Evolutionary conservation across 2,113 vertebrate species (phyloP), one percentile per base, ranked within the genome.

Genomic region (Vimba vimba): DNA sequence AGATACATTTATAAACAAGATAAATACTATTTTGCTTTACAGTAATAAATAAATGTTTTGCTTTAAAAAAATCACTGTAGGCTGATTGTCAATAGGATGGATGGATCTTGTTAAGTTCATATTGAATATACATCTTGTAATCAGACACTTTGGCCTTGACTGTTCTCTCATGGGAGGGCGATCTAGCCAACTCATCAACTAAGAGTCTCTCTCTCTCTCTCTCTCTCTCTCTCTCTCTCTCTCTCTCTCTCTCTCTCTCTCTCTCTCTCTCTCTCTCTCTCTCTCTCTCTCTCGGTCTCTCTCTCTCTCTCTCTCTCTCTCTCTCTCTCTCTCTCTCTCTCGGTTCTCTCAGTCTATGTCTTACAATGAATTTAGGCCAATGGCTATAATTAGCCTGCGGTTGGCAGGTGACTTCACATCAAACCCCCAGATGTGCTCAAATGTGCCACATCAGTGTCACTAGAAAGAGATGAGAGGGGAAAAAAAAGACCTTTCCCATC

Each of bases 331-430:
- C 36, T 71, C 19, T 43, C 30, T 21, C 19, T 6, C 19, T 17
- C 89, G 84, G 82, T 66, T 84, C 27, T 64, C 77, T 91, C 88
- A 76, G 30, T 79, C 87, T 89, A 55, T 19, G 55, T 36, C 69
- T 89, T 78, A 88, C 85, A 60, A 79, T 27, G 87, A 69, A 82
- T 87, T 75, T 83, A 75, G 66, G 88, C 87, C 85, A 57, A 55
- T n/a, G 62, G 73, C 69, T 83, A 75, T 83, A 86, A 75, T 59
- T 84, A 83, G 74, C 1, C 62, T 75, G 36, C 71, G 79, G 74
- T 43, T 74, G 85, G 83, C 83, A 89, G 64, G 84, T 81, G 85
- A 90, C 82, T 83, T 85, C 82, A 83, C 27, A 85, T 83, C 57
- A 79, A 79, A 50, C 76, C 85, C 85, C 64, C 25, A 73, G 85